Conservation (phyloP, 1,140 invertebrate species). For the Zaprionus lachaisei region DNA sequence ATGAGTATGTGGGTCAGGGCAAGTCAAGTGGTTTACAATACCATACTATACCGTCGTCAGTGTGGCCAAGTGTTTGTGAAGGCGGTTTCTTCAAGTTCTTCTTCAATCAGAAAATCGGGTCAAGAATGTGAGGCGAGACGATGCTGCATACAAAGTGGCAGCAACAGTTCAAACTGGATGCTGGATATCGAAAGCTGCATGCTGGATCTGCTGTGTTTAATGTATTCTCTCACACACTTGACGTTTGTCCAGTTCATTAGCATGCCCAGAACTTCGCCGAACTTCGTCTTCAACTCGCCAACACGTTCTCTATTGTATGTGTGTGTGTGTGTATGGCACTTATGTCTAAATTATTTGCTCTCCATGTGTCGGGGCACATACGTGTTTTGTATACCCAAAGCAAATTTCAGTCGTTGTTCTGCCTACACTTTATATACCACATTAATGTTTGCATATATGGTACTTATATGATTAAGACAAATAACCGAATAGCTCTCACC, state of each 20-base stretch:
- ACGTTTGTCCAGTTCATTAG: conserved; percentile 62
- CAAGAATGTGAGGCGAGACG: conserved; percentile 48
- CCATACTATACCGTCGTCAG: background rate
- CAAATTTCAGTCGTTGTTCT: conserved; percentile 18
- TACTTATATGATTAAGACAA: conserved; percentile 3
- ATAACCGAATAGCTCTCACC: background rate
- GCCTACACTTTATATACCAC: conserved; percentile 14
- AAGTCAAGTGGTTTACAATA: conserved; percentile 34
- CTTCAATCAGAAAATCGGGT: conserved; percentile 53
- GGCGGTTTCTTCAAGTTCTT: conserved; percentile 33
- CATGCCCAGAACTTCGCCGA: conserved; percentile 39
- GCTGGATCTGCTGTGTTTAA: conserved; percentile 38
- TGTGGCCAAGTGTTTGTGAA: conserved; percentile 38
- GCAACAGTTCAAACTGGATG: conserved; percentile 14
- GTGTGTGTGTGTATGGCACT: conserved; percentile 6
- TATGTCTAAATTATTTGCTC: conserved; percentile 31
- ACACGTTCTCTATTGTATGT: conserved; percentile 1
- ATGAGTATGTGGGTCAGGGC: conserved; percentile 34
- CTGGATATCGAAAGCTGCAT: conserved; percentile 47
- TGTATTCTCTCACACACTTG: conserved; percentile 48
- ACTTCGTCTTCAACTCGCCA: background rate
- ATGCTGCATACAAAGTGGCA: conserved; percentile 53
- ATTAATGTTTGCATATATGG: background rate
- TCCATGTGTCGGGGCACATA: conserved; percentile 10
- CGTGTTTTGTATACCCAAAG: conserved; percentile 32